Evolutionary conservation across 1,140 invertebrate species (phyloP), one percentile per base, ranked within the genome.

Genomic region (Hyles euphorbiae): DNA sequence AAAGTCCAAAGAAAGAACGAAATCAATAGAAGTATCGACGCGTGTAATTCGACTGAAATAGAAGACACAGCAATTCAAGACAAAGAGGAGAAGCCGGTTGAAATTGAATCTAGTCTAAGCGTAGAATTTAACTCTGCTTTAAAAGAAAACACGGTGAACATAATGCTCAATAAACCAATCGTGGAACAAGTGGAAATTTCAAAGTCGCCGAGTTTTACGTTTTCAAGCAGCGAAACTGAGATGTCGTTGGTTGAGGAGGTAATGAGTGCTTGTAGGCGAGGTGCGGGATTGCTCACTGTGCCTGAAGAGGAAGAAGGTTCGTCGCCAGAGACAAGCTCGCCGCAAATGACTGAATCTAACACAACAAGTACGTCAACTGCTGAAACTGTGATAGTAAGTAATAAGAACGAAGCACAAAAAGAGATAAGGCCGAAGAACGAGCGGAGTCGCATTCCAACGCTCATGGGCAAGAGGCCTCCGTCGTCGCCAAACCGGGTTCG

Each of bases 361-460:
- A 93, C 93, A 40, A 93, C 93, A 10, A 93, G 91, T 78, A 92
- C 91, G 34, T 92, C 91, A 63, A 92, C 91, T 51, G 91, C 91
- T 57, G 91, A 93, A 78, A 92, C 92, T 70, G 86, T 92, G 84
- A 90, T 90, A 84, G 74, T 87, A 82, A 89, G 78, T 79, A 87
- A 87, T 84, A 89, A 88, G 80, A 87, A 78, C 72, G 85, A 84
- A 34, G 61, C 65, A 50, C 65, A 59, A 68, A 60, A 72, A 68
- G 57, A 83, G 67, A 63, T 74, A 34, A 76, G 72, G 60, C 65
- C 61, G 53, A 74, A 68, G 59, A 71, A 54, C 50, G 86, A 89
- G 8, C 83, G 81, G 57, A 89, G 85, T 69, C 87, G 81, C 68
- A 91, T 88, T 70, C 89, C 85, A 12, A 89, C 70, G 2, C 54